These are phyloP conservation scores for Scaptodrosophila lebanonensis DNA, from an alignment of 1,140 invertebrate species.

Conservation along the genomic window DNA sequence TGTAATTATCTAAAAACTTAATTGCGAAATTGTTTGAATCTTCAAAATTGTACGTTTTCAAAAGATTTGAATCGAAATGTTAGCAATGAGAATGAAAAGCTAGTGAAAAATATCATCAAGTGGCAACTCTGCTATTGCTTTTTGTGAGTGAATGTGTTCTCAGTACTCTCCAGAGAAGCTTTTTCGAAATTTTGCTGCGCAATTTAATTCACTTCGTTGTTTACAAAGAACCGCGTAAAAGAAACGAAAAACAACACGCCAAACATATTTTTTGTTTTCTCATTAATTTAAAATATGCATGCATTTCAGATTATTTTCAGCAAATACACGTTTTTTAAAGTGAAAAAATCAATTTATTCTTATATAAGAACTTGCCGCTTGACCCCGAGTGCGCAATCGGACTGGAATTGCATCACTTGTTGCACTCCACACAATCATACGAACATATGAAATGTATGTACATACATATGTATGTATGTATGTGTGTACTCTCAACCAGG, in stretches of 20 bases:
- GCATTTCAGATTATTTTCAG: constrained; percentile 45
- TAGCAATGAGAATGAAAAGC: too few relatives aligned
- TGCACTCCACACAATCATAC: not conserved
- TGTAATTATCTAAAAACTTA: too few relatives aligned
- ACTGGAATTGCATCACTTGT: too few relatives aligned
- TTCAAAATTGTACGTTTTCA: too few relatives aligned
- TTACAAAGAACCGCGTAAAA: constrained; percentile 71
- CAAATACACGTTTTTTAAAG: constrained; percentile 34
- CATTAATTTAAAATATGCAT: constrained; percentile 58
- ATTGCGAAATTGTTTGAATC: too few relatives aligned
- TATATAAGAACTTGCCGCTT: too few relatives aligned
- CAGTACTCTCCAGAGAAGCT: constrained; percentile 4
- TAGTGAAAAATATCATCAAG: too few relatives aligned
- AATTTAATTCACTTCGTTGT: constrained; percentile 67
- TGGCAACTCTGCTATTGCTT: not conserved
- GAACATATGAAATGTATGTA: constrained; percentile 3
- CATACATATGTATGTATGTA: not conserved
- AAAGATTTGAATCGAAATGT: too few relatives aligned
- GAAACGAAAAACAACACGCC: constrained; percentile 40
- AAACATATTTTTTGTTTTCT: constrained; percentile 52
- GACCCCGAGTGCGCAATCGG: too few relatives aligned
- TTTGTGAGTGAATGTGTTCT: not conserved
- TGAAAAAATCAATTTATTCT: too few relatives aligned
- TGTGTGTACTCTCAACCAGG: too few relatives aligned
- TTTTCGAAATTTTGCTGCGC: constrained; percentile 52